Evolutionary conservation across 2,113 vertebrate genomes (phyloP), one percentile per base, ranked within the genome.

Genomic region (Phylloscopus trochilus): DNA sequence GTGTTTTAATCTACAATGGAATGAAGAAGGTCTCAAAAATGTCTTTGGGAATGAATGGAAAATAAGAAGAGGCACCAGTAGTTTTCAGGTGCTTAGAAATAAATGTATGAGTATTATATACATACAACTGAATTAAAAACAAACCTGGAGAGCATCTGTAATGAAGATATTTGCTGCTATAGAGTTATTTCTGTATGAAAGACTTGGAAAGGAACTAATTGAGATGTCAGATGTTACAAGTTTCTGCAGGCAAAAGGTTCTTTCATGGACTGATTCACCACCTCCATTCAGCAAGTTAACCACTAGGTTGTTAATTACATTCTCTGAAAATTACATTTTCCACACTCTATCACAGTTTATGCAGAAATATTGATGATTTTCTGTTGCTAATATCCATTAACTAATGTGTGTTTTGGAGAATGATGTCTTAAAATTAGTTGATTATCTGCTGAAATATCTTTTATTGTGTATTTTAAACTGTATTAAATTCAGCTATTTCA

Each of bases 401-500:
- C 9, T 24, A 49, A 41, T 26, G 4, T 49, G 7, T 59, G 13
- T 58, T 89, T 88, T 9, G 69, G 90, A 77, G 78, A 96, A 28
- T 67, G 41, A 92, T 83, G 30, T 89, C 2, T 89, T 75, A 83
- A 80, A 53, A 72, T 39, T 43, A 68, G 81, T 93, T 39, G 37
- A 39, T 10, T 75, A 85, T 73, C 75, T 77, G 64, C 91, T 81
- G 62, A 43, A 59, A 64, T 68, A 88, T 91, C 90, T 64, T 95
- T 93, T 85, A 89, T 72, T 81, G 28, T 22, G 5, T 52, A 53
- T 83, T 94, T 89, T 91, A 84, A 93, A 89, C 67, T 77, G 43
- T 94, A 97, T 96, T 96, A 97, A 96, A 96, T 95, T 85, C 82
- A 87, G 58, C 75, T 91, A 35, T 90, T 96, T 96, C 94, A 96